phyloP scores from a whole-genome alignment of 1,140 invertebrate genomes.

The Yoshiicerus persimilis region DNA sequence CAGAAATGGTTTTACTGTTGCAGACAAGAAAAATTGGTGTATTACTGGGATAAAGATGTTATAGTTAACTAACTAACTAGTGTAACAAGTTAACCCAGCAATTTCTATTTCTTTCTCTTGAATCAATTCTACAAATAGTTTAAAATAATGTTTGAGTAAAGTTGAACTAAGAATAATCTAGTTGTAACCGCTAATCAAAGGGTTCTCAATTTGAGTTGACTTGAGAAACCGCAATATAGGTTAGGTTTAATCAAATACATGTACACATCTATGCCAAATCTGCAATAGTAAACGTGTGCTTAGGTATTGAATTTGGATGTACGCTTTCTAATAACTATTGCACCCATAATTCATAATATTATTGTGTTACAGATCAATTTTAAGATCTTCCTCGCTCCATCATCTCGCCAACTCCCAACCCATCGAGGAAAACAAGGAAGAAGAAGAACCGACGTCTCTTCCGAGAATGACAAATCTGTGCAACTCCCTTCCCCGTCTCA shows the following conservation, averaged over 20 bases:
- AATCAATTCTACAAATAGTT: neutral
- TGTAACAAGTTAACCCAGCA: neutral
- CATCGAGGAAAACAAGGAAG: conserved; percentile 45
- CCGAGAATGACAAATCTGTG: conserved; percentile 39
- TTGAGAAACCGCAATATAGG: neutral
- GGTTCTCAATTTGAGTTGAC: neutral
- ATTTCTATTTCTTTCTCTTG: neutral
- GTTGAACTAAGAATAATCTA: neutral
- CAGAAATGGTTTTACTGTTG: neutral
- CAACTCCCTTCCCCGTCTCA: conserved; percentile 45
- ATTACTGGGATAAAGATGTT: neutral
- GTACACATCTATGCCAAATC: neutral
- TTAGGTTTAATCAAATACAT: neutral
- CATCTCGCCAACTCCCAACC: conserved; percentile 46
- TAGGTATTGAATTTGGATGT: neutral
- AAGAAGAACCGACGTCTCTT: conserved; percentile 40
- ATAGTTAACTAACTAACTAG: neutral
- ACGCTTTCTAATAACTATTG: neutral
- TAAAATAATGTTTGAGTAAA: neutral
- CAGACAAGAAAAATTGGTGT: neutral
- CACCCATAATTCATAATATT: neutral
- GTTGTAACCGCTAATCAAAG: neutral
- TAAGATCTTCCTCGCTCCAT: conserved; percentile 47
- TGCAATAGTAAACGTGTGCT: neutral
- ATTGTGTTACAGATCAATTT: conserved; percentile 40